phyloP scores from a whole-genome alignment of 2,113 vertebrate species.

The Glaucomys volans region DNA sequence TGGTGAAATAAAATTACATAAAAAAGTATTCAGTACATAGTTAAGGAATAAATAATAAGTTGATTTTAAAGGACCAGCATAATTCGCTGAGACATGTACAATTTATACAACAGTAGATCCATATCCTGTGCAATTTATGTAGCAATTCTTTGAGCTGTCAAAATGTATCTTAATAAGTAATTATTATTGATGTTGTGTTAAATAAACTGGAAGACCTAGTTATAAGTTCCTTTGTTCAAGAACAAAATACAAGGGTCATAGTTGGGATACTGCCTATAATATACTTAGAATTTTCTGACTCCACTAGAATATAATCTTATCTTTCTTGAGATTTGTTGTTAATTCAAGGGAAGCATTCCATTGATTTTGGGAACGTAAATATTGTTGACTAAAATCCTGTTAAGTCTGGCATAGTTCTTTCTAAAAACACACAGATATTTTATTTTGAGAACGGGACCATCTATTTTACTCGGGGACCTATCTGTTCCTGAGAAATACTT shows the following conservation, averaged over 20 bases:
- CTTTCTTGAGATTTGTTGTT: slow-evolving; percentile 26
- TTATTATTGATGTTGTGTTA: neutral
- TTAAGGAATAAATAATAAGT: neutral
- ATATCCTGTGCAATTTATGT: neutral
- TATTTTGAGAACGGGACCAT: neutral
- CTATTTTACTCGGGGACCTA: neutral
- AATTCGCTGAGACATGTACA: neutral
- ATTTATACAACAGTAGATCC: neutral
- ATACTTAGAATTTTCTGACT: slow-evolving; percentile 12
- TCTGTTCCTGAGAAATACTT: neutral
- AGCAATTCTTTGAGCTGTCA: slow-evolving; percentile 14
- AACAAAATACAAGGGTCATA: neutral
- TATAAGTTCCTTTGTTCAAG: neutral
- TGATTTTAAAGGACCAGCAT: neutral
- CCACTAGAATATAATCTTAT: neutral
- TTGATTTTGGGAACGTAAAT: neutral
- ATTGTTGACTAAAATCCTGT: slow-evolving; percentile 37
- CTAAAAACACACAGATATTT: slow-evolving; percentile 29
- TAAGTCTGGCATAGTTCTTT: neutral
- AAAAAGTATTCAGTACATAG: neutral
- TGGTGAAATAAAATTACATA: slow-evolving; percentile 28
- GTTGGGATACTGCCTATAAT: neutral
- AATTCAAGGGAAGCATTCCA: slow-evolving; percentile 16
- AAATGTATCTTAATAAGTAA: slow-evolving; percentile 36
- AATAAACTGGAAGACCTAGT: slow-evolving; percentile 21